phyloP scores from a whole-genome alignment of 2,888 invertebrate genomes.

The Dusona sp. region DNA sequence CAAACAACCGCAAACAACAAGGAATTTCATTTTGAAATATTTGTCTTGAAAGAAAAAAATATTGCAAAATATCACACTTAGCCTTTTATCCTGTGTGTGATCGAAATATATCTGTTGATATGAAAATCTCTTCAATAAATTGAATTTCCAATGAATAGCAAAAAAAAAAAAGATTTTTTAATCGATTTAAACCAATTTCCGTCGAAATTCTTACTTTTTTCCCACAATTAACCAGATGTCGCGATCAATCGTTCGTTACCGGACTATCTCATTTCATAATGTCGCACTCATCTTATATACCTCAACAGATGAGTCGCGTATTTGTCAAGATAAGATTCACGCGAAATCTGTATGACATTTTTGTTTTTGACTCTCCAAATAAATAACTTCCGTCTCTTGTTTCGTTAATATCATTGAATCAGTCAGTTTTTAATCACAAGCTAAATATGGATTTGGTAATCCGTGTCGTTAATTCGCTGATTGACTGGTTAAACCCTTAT shows the following conservation, averaged over 20 bases:
- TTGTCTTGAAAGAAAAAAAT: constrained; percentile 40
- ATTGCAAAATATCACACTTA: neutral
- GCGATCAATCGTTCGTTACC: neutral
- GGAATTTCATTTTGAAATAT: constrained; percentile 49
- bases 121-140: too few species aligned
- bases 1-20: constrained; percentile 45
- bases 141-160: too few species aligned
- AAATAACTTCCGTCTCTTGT: neutral
- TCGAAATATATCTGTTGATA: neutral
- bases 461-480: neutral
- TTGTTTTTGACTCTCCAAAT: neutral
- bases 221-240: neutral
- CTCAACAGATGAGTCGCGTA: neutral
- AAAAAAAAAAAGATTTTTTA: neutral
- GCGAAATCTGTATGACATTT: neutral
- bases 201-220: neutral
- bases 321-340: neutral
- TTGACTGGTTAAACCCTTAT: neutral
- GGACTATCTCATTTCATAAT: neutral
- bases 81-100: neutral
- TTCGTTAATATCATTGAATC: neutral
- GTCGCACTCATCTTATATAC: neutral
- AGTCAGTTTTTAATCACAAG: neutral
- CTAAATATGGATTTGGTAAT: neutral
- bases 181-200: neutral